Conservation (phyloP, 1,140 invertebrate genomes). For the Plectrocnemia conspersa region DNA sequence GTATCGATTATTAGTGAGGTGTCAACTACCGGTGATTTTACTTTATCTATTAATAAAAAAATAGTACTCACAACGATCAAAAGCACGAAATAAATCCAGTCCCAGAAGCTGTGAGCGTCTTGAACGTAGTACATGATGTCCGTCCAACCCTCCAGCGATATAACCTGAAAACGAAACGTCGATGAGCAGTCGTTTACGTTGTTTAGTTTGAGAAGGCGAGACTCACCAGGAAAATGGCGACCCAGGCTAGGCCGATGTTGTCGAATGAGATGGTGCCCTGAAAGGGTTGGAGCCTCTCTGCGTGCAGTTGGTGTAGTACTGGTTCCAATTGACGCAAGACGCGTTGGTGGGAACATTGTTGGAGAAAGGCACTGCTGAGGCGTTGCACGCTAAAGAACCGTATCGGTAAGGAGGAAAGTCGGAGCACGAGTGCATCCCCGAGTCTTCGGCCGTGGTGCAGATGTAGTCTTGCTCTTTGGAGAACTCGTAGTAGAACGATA, state of each 20-base stretch:
- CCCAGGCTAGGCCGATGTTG: slow-evolving; percentile 99
- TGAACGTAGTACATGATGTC: slow-evolving; percentile 99
- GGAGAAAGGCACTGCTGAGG: slow-evolving; percentile 50
- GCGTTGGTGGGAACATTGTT: slow-evolving; percentile 55
- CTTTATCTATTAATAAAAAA: too few relatives aligned
- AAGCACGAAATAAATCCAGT: slow-evolving; percentile 99
- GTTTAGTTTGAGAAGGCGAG: slow-evolving; percentile 8
- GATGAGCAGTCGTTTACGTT: neutral
- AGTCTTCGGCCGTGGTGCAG: slow-evolving; percentile 88
- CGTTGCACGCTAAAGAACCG: slow-evolving; percentile 64
- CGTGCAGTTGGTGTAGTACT: slow-evolving; percentile 94
- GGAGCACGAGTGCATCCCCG: slow-evolving; percentile 89
- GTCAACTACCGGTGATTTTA: neutral
- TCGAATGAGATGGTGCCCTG: slow-evolving; percentile 99
- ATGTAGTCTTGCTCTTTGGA: slow-evolving; percentile 94
- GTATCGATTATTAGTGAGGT: too few relatives aligned
- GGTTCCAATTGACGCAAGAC: slow-evolving; percentile 97
- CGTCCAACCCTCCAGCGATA: slow-evolving; percentile 90
- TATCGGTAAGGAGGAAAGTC: slow-evolving; percentile 78
- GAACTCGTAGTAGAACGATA: slow-evolving; percentile 74
- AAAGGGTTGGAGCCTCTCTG: slow-evolving; percentile 94
- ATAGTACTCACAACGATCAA: slow-evolving; percentile 97
- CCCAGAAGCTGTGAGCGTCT: slow-evolving; percentile 99
- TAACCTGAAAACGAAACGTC: slow-evolving; percentile 59
- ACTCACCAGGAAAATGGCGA: slow-evolving; percentile 97